Base-by-base conservation (phyloP, 2,113 vertebrate species). In the Progne subis region DNA sequence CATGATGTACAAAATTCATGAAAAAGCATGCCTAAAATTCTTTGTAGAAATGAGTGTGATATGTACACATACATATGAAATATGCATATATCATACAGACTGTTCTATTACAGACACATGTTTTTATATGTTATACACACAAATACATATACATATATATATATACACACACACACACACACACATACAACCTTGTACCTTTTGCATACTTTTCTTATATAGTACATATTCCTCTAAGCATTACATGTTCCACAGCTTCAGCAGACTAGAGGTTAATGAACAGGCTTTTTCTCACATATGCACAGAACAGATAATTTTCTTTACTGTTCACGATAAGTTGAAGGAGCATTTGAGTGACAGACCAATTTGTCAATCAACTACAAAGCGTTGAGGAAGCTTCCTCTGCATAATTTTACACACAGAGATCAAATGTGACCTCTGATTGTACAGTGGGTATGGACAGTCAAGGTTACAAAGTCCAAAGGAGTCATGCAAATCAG, bases 281-380 rank as follows among this genome's bases (percentile, higher is more conserved):
- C 67, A 52, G n/a, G 61, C 74, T 95, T 91, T 94, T 96, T 96
- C 94, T 91, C 96, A 95, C 95, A 95, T 96, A 90, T 97, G 97
- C 96, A 90, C 96, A 77, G 96, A 97, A 95, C 96, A 97, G 97
- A 97, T 98, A 94, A 97, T 97, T 98, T 97, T 96, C 97, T 97
- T 97, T 97, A 96, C 96, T 97, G 95, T 95, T 96, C 95, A 87
- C 24, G 97, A 97, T 97, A 97, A 97, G 96, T 96, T 97, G 95
- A 96, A 95, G 96, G 91, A 95, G 86, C 76, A 46, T 96, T 97
- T 98, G 97, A 98, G 94, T 96, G 97, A 97, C 98, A 98, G 96
- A 95, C 95, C 95, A 98, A 98, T 98, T 98, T 98, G 98, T 98
- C 98, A 97, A 95, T 98, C 98, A 98, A 90, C 92, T 60, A 64